Evolutionary conservation across 2,888 invertebrate species (phyloP), one percentile per base, ranked within the genome.

Genomic region (Thera obeliscata): DNA sequence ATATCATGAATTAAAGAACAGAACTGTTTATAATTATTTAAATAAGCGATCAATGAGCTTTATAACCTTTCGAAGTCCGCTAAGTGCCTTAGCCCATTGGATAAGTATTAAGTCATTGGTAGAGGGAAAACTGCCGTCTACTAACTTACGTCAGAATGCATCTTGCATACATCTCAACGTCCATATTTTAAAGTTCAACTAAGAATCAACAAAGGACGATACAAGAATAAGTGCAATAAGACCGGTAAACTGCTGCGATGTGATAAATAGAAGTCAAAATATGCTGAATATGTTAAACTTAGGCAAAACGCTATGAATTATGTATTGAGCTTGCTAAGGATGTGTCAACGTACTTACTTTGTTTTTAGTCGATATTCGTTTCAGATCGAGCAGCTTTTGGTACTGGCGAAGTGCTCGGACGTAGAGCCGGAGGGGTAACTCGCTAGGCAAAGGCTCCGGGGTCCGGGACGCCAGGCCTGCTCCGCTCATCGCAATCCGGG

Each of bases 371-470:
- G 94, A 87, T 82, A 93, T 89, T 71, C 94, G 93, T 80, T 92
- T 93, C 71, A 94, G 87, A 83, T 95, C 94, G 74, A 95, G 87
- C 69, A 95, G 90, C 83, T 94, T 94, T 81, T 95, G 95, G 82
- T 95, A 95, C 83, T 95, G 95, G 68, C 95, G 94, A 43, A 95
- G 94, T 71, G 95, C 95, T 73, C 95, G 88, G 78, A 94, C 85
- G 84, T 94, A 95, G 65, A 95, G 87, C 71, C 95, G 87, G 76
- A 94, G 94, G 56, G 95, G 89, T 64, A 91, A 81, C 67, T 89
- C 88, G 35, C 81, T 73, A 57, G 90, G 85, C 74, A 88, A 75
- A 67, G 86, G 76, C 76, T 87, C 87, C 74, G 82, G 75, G 70
- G 81, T 76, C 74, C 91, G 84, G 83, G 91, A 87, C 77, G 91